Percentiles rank a stretch among this genome's conserved stretches.
Conservation (phyloP, 2,797 vertebrate genomes). For the Stomatorhinus walkeri region DNA sequence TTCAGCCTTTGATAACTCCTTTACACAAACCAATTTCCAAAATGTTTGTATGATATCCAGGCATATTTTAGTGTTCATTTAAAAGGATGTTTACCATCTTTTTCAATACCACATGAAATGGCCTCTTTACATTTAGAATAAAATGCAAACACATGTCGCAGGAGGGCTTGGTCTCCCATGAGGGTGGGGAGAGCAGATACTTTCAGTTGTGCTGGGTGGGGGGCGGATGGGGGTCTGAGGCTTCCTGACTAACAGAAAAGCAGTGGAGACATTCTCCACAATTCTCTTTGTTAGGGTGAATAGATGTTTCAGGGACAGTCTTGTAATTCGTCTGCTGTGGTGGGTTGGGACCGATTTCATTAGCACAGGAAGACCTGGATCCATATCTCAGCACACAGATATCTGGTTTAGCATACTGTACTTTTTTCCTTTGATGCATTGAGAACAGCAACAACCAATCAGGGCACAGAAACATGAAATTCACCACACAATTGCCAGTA, state of each 20-base stretch:
- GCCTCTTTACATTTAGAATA: background rate
- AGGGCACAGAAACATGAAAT: background rate
- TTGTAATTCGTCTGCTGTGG: background rate
- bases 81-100: background rate
- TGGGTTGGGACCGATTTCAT: background rate
- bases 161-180: too few species aligned
- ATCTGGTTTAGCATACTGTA: background rate
- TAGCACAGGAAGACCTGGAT: background rate
- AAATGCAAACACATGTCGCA: background rate
- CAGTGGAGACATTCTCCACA: background rate
- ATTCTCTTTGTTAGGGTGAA: background rate
- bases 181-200: background rate
- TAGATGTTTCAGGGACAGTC: background rate
- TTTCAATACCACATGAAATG: slow-evolving; percentile 1
- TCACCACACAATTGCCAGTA: background rate
- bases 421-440: background rate
- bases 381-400: background rate
- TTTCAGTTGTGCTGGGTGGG: background rate
- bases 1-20: background rate
- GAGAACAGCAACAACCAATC: background rate
- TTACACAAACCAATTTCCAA: background rate
- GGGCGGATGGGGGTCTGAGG: background rate
- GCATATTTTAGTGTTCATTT: background rate
- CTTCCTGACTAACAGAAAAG: background rate
- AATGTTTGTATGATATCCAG: background rate